Evolutionary conservation across 2,888 invertebrate species (phyloP), one percentile per base, ranked within the genome.

Genomic region (Sabatieria punctata): DNA sequence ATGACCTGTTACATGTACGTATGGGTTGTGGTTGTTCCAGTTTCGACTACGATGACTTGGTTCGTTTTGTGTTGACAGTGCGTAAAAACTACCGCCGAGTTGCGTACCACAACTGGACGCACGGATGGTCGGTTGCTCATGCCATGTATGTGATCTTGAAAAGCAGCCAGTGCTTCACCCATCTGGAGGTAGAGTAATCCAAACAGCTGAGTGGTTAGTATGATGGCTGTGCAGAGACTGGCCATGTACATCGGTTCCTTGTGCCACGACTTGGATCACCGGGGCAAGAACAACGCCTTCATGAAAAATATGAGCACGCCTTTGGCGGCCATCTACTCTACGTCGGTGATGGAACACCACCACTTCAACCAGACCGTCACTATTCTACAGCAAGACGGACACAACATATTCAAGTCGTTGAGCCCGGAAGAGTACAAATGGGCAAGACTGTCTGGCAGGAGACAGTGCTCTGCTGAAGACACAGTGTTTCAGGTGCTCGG

Each of bases 341-440:
- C 84, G 0, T 82, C 82, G 0, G 82, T 84, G 0, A 76, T 84
- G 73, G 85, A 85, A 62, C 82, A 85, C 60, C 84, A 85, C 62
- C 84, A 85, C 65, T 85, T 84, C 64, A 84, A 85, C 63, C 84
- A 83, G 63, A 83, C 84, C 0, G 80, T 84, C 25, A 79, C 80
- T 15, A 84, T 85, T 54, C 68, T 85, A 18, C 84, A 84, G 64
- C 71, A 84, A 78, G 82, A 83, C 48, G 82, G 82, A 0, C 83
- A 84, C 66, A 85, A 85, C 60, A 83, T 85, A 48, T 81, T 85
- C 65, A 74, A 76, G 27, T 77, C 79, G 58, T 69, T 83, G 30
- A 73, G 75, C 3, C 75, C 76, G 47, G 72, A 73, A 23, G 80
- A 82, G 53, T 83, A 81, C 68, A 82, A 82, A 62, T 61, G 64